These are phyloP conservation scores for Coryphaenoides rupestris DNA, from an alignment of 2,113 vertebrate genomes.

Conservation along the genomic window DNA sequence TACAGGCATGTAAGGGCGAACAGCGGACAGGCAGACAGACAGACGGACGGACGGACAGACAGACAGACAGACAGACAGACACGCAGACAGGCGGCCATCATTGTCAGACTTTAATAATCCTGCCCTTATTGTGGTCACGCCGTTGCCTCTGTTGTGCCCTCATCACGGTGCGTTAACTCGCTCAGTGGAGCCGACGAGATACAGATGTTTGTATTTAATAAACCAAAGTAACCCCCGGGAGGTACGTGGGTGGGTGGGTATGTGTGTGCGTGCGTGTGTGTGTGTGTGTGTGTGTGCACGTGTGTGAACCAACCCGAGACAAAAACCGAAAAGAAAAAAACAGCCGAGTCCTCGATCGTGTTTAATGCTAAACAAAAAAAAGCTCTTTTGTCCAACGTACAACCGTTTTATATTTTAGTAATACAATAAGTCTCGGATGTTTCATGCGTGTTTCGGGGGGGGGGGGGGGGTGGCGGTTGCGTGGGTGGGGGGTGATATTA, in stretches of 20 bases:
- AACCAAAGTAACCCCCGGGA: constrained; percentile 31
- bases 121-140: constrained; percentile 36
- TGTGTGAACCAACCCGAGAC: neutral
- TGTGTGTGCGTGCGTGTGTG: neutral
- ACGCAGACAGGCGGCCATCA: neutral
- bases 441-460: neutral
- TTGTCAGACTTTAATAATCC: constrained; percentile 31
- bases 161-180: constrained; percentile 39
- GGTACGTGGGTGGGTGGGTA: neutral
- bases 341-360: no score
- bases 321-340: no score
- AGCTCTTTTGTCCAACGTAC: neutral
- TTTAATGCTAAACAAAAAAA: no score
- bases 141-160: constrained; percentile 52
- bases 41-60: no score
- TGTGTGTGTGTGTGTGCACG: neutral
- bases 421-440: no score
- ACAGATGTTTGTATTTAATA: constrained; percentile 40
- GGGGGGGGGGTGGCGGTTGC: no score
- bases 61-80: no score
- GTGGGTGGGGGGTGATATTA: neutral
- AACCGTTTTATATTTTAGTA: no score
- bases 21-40: no score
- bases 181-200: constrained; percentile 27
- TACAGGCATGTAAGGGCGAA: no score